Percentiles rank a stretch among this genome's conserved stretches.
phyloP scores from a whole-genome alignment of 1,140 invertebrate species.

The Monomorium pharaonis region DNA sequence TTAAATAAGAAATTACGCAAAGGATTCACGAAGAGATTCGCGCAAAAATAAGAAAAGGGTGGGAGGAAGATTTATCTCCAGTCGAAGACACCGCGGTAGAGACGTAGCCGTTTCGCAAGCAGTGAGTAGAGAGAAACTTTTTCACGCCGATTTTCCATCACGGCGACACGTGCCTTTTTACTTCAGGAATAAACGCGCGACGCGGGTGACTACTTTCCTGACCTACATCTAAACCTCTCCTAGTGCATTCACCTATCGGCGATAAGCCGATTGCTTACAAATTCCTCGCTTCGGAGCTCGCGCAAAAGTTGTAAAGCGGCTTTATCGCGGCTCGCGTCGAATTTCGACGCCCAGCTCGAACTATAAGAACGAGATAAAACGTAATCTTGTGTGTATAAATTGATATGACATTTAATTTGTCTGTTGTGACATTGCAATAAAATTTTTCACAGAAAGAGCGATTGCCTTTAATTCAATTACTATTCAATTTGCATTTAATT shows the following conservation, averaged over 20 bases:
- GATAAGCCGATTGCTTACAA: conserved; percentile 62
- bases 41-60: not conserved
- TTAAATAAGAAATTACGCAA: not conserved
- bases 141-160: conserved; percentile 30
- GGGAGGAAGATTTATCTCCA: not conserved
- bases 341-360: not conserved
- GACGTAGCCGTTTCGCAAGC: conserved; percentile 2
- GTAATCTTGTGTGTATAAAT: not conserved
- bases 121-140: conserved; percentile 9
- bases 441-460: not conserved
- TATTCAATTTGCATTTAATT: not conserved
- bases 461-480: not conserved
- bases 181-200: conserved; percentile 8
- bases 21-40: not conserved
- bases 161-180: conserved; percentile 18
- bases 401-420: not conserved
- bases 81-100: not conserved
- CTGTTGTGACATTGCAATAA: not conserved
- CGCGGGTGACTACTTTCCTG: conserved; percentile 71
- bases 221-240: conserved; percentile 69
- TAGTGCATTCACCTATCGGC: conserved; percentile 74
- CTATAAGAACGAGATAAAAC: not conserved
- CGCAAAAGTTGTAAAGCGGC: conserved; percentile 1
- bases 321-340: not conserved
- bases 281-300: conserved; percentile 17